Evolutionary conservation across 2,113 vertebrate species (phyloP).

Genomic region (Cebidichthys violaceus): DNA sequence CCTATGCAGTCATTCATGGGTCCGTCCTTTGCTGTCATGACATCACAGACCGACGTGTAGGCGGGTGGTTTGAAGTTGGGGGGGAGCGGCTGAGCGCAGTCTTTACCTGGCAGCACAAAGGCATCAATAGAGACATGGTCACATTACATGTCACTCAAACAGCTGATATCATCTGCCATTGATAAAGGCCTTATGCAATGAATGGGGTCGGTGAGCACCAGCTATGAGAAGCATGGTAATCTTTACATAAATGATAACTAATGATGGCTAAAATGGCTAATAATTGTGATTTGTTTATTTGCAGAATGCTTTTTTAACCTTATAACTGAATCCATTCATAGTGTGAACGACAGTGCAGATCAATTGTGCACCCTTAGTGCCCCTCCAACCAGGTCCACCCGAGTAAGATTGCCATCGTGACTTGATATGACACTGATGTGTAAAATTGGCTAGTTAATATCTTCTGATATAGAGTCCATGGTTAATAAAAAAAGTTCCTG

Average conservation of each 20-base stretch:
- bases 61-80: neutral
- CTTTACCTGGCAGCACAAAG: conserved; percentile 19
- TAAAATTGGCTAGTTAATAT: neutral
- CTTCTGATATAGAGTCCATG: no score
- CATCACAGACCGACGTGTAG: conserved; percentile 26
- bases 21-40: conserved; percentile 16
- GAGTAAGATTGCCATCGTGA: neutral
- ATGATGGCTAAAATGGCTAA: no score
- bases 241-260: no score
- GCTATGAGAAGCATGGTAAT: no score
- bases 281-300: no score
- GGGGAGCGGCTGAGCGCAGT: conserved; percentile 22
- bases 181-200: no score
- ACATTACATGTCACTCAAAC: neutral
- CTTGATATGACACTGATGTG: neutral
- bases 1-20: conserved; percentile 19
- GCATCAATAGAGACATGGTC: neutral
- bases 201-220: no score
- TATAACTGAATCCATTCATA: neutral
- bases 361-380: no score
- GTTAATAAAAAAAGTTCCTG: no score
- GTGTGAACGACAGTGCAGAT: neutral
- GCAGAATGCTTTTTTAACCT: neutral
- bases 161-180: neutral
- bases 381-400: neutral